Base-by-base conservation (phyloP, 2,797 vertebrate genomes). In the Tokudaia muenninki region DNA sequence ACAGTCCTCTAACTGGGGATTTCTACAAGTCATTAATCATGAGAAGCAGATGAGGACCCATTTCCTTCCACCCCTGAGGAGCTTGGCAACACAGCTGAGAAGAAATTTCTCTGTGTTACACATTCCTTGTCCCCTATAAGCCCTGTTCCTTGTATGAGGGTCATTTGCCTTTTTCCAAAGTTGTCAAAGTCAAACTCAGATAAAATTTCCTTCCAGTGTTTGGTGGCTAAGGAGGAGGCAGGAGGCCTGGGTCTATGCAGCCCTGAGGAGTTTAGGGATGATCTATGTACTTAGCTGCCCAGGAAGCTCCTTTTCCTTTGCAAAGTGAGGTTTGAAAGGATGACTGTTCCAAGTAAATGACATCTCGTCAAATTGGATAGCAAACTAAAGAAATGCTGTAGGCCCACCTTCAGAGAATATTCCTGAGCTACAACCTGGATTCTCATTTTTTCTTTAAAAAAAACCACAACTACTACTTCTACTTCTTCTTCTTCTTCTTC, bases 21-120 rank as follows among this genome's bases (percentile, higher is more conserved):
- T 67, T n/a, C 47, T 47, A 26, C 8, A 70, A 34, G 16, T 0
- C 3, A 12, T 9, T 11, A 16, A 4, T 14, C 4, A 0, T 11
- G 22, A 12, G 17, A 61, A 31, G 50, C 41, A 17, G 63, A 81
- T 2, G 22, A 57, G 9, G 4, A 13, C 24, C 22, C 3, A 0
- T 31, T 75, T 52, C 59, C 22, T 50, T 47, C n/a, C 21, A 14
- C 11, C 31, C 16, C 9, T 22, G 11, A 47, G 50, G 21, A 80
- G 17, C 44, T 44, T 75, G 16, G 47, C 31, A 22, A 41, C 0
- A 12, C 0, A 41, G 6, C 72, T 52, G 37, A 59, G 72, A 14
- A 75, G 61, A 65, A 47, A 44, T 0, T 44, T 7, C 31, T 31
- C 14, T 7, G 1, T 34, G n/a, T 72, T 55, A 52, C 8, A 29